These are phyloP conservation scores for Lamellibrachia luymesi DNA, from an alignment of 1,140 invertebrate species.

Conservation along the genomic window DNA sequence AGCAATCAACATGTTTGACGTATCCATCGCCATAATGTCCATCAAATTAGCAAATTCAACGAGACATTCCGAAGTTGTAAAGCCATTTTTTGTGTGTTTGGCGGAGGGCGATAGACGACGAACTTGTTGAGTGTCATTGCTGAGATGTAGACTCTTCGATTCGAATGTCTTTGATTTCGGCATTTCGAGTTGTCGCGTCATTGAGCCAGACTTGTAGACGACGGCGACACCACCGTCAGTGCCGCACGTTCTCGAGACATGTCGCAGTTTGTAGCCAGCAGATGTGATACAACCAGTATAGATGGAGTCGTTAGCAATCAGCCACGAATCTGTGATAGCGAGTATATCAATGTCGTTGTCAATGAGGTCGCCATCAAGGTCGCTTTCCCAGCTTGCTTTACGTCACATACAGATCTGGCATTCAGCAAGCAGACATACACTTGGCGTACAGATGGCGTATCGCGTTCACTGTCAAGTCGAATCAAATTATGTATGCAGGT, in stretches of 20 bases:
- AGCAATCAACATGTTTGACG: background rate
- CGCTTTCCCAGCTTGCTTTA: too few relatives aligned
- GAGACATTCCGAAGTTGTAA: too few relatives aligned
- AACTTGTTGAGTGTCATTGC: background rate
- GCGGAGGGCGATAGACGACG: background rate
- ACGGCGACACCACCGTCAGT: background rate
- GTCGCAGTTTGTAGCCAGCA: background rate
- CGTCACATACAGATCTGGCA: too few relatives aligned
- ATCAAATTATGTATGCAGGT: too few relatives aligned
- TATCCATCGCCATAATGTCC: background rate
- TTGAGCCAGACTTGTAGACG: background rate
- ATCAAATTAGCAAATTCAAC: background rate
- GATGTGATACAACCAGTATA: background rate
- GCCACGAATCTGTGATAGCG: background rate
- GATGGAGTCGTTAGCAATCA: background rate
- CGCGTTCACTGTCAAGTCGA: too few relatives aligned
- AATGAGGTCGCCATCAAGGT: background rate
- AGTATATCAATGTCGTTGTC: background rate
- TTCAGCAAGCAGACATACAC: too few relatives aligned
- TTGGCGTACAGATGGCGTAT: too few relatives aligned
- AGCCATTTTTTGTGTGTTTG: background rate
- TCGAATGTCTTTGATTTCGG: background rate
- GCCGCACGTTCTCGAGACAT: background rate
- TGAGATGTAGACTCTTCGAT: background rate
- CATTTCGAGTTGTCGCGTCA: background rate